These are phyloP conservation scores for Zeuzera pyrina DNA, from an alignment of 2,888 invertebrate genomes.

Conservation along the genomic window DNA sequence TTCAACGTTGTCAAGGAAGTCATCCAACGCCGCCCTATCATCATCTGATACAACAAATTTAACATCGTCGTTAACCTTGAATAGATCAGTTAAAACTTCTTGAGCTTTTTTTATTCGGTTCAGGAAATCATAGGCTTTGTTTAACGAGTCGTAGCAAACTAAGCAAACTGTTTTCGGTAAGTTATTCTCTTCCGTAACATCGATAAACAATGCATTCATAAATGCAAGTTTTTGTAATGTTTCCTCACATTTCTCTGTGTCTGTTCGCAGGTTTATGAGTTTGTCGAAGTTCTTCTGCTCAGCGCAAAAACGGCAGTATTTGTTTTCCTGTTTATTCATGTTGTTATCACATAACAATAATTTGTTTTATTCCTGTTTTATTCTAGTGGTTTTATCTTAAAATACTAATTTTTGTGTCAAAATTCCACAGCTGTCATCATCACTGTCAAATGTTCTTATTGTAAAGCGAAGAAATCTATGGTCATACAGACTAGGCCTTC, in stretches of 20 bases:
- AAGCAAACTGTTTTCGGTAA: slow-evolving; percentile 54
- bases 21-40: slow-evolving; percentile 36
- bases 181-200: slow-evolving; percentile 31
- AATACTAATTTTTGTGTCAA: too few relatives aligned
- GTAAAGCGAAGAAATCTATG: too few relatives aligned
- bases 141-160: slow-evolving; percentile 45
- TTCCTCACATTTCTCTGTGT: slow-evolving; percentile 34
- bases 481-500: too few relatives aligned
- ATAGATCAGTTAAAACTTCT: slow-evolving; percentile 30
- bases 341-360: background rate
- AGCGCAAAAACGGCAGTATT: slow-evolving; percentile 52
- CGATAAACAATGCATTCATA: slow-evolving; percentile 51
- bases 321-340: slow-evolving; percentile 4
- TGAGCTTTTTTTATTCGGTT: slow-evolving; percentile 41
- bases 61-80: slow-evolving; percentile 18
- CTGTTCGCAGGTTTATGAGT: slow-evolving; percentile 33
- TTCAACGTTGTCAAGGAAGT: slow-evolving; percentile 20
- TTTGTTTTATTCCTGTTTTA: background rate
- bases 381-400: too few relatives aligned
- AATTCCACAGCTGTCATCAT: too few relatives aligned
- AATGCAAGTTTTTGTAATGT: slow-evolving; percentile 36
- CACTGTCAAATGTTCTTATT: too few relatives aligned
- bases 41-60: slow-evolving; percentile 38
- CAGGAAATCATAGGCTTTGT: slow-evolving; percentile 48
- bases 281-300: slow-evolving; percentile 33